phyloP scores from a whole-genome alignment of 1,140 invertebrate species.

The Papilio helenus region DNA sequence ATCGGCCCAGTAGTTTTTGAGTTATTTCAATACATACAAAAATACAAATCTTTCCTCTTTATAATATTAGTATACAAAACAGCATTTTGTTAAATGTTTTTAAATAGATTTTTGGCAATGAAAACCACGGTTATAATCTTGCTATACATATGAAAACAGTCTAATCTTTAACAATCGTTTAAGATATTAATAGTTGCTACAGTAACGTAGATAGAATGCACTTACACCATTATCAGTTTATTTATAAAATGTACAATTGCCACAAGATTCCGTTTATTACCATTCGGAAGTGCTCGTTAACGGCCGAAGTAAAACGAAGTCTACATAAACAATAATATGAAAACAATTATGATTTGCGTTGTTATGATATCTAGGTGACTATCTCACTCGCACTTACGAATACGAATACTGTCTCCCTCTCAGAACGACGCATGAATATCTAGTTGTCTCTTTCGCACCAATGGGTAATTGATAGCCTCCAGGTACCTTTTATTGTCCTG shows the following conservation, averaged over 20 bases:
- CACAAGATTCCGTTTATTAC: not conserved
- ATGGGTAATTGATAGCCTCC: not conserved
- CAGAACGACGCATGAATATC: not conserved
- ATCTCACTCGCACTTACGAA: not conserved
- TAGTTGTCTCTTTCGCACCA: not conserved
- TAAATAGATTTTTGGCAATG: no score
- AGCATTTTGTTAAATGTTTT: no score
- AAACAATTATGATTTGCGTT: not conserved
- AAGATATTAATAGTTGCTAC: conserved; percentile 1
- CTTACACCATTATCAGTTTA: not conserved
- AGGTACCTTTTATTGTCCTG: not conserved
- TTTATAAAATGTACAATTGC: conserved; percentile 10
- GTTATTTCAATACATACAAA: no score
- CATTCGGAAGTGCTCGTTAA: not conserved
- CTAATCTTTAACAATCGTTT: not conserved
- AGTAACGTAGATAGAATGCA: not conserved
- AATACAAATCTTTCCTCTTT: no score
- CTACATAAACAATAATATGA: not conserved
- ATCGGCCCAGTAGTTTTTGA: no score
- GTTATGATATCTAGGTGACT: not conserved
- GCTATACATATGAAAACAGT: no score
- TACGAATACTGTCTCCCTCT: not conserved
- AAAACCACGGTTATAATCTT: no score
- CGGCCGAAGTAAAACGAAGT: not conserved
- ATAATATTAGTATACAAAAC: no score